A percentile compares a stretch with the other conserved stretches of the same genome.
Conservation (phyloP, 2,888 invertebrate genomes). For the Tyria jacobaeae region DNA sequence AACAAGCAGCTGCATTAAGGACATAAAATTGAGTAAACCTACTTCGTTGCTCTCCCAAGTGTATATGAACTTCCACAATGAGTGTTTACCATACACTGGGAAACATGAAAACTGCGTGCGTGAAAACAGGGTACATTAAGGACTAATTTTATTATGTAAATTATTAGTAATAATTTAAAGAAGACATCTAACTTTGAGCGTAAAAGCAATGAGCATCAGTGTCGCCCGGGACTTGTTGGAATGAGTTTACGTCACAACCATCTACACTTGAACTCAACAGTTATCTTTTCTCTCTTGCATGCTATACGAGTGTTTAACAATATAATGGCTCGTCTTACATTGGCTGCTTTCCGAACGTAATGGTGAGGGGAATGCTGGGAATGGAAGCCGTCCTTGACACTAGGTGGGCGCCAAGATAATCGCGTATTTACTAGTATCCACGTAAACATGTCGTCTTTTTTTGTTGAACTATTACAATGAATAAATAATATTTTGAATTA, state of each 20-base stretch:
- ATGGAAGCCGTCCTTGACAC: conserved; percentile 76
- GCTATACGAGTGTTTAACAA: conserved; percentile 44
- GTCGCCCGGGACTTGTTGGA: conserved; percentile 52
- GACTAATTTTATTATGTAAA: conserved; percentile 40
- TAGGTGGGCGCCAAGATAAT: conserved; percentile 60
- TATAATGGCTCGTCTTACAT: conserved; percentile 54
- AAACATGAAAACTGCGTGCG: neutral
- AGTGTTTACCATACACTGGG: too few species aligned
- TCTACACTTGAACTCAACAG: conserved; percentile 50
- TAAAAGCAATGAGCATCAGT: conserved; percentile 52
- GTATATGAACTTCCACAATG: too few species aligned
- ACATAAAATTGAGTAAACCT: too few species aligned
- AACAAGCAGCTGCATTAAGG: too few species aligned
- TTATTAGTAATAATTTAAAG: conserved; percentile 11
- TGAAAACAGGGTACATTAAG: conserved; percentile 14
- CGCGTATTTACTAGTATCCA: conserved; percentile 67
- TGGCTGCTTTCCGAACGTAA: conserved; percentile 44
- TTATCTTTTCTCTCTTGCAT: conserved; percentile 37
- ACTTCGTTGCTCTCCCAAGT: too few species aligned
- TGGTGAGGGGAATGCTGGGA: conserved; percentile 50
- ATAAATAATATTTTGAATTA: too few species aligned
- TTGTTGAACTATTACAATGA: conserved; percentile 22
- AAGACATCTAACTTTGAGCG: too few species aligned
- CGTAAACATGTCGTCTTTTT: conserved; percentile 31
- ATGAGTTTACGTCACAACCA: conserved; percentile 45